Base-by-base conservation (phyloP, 92 coral and sea anemone species). In the Plumapathes pennacea region DNA sequence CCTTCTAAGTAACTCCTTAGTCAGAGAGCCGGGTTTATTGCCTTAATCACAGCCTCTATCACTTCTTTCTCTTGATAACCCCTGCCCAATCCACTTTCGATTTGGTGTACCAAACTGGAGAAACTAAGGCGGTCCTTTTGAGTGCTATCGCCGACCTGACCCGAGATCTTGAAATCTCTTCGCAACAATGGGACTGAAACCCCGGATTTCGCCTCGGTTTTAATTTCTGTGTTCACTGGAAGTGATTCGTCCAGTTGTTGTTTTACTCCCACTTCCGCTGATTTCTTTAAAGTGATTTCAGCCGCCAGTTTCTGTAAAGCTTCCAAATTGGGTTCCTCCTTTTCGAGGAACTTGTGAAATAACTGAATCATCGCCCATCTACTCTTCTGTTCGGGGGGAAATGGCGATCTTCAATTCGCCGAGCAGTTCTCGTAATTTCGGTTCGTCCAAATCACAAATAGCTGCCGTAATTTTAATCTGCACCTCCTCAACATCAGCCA, bases 101-200 rank as follows among this genome's bases (percentile, higher is more conserved):
- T 82, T 28, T 82, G 89, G n/a, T 78, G 67, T 28, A 76, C 72
- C 54, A 82, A 69, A 45, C 80, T 41, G 12, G 62, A 63, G 33
- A 61, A 82, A 47, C 84, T 60, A n/a, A 68, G 66, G 21, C 67
- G 72, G 38, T 76, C 75, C 57, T 76, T 76, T 73, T 69, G 89
- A 32, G 38, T 58, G 29, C 48, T 46, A 38, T 69, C 62, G 15
- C 72, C 85, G 20, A 69, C 77, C 30, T 63, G 76, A 23, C 67
- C 85, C 29, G 64, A 32, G 13, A 75, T 60, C 28, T 77, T 37
- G 11, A 77, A 68, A 23, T 77, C 71, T 9, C 78, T 25, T 41
- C 76, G 11, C 19, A 77, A 21, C 10, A 69, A 42, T 0, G 55
- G 30, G 5, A 43, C 42, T 30, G 54, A 14, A 5, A 58, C 22